These are phyloP conservation scores for Zosterops pallidus DNA, from an alignment of 2,113 vertebrate species.

Conservation along the genomic window DNA sequence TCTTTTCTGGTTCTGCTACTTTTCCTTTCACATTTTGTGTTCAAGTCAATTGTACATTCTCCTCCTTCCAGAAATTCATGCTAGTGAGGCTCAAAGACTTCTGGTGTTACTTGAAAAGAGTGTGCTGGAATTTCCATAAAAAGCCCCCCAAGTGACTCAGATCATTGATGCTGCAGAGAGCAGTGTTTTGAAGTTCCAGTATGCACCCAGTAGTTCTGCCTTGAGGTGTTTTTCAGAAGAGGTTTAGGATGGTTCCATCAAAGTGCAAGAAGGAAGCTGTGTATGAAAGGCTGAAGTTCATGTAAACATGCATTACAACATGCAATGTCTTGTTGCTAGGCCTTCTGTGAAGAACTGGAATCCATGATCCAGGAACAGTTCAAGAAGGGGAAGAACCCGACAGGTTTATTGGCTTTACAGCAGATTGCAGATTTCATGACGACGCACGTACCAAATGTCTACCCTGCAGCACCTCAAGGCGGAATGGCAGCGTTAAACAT, in stretches of 20 bases:
- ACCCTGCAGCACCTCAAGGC: constrained; percentile 91
- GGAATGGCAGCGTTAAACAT: constrained; percentile 97
- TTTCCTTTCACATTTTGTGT: not conserved
- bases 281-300: not conserved
- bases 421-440: constrained; percentile 99
- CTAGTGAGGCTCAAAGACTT: not conserved
- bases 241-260: not conserved
- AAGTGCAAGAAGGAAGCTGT: not conserved
- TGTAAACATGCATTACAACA: not conserved
- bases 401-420: constrained; percentile 92
- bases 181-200: not conserved
- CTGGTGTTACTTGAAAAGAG: not conserved
- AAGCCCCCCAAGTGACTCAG: fast-evolving
- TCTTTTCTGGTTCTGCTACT: not conserved
- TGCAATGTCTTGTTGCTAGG: constrained; percentile 71
- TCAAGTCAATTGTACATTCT: not conserved
- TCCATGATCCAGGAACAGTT: constrained; percentile 98
- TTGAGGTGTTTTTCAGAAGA: not conserved
- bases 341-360: constrained; percentile 96
- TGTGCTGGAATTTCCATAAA: not conserved
- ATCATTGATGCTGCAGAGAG: not conserved
- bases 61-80: not conserved
- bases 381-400: constrained; percentile 96
- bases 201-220: not conserved
- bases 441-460: constrained; percentile 89